These are phyloP conservation scores for Megalopta genalis DNA, from an alignment of 1,140 invertebrate species.

Conservation along the genomic window DNA sequence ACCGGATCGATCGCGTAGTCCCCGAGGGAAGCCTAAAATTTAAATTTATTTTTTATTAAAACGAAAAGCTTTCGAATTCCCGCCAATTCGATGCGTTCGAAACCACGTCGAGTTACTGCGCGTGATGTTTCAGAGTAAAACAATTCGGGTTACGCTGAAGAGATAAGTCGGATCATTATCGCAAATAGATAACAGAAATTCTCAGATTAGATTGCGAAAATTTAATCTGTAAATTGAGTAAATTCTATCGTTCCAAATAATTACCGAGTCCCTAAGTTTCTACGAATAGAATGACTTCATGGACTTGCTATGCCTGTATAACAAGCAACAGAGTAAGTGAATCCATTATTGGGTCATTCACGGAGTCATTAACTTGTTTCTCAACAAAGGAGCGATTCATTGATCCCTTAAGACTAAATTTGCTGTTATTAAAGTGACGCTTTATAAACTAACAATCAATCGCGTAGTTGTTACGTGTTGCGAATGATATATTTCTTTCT, in stretches of 20 bases:
- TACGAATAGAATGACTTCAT: not conserved
- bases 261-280: not conserved
- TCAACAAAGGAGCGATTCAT: not conserved
- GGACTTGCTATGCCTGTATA: not conserved
- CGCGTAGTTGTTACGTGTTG: not conserved
- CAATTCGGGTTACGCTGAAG: not conserved
- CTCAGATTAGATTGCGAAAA: not conserved
- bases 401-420: not conserved
- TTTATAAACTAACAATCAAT: not conserved
- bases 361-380: not conserved
- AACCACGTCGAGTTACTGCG: not conserved
- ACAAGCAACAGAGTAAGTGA: not conserved
- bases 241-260: not conserved
- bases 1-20: not conserved
- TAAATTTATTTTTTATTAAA: not conserved
- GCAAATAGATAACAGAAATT: not conserved
- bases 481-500: too few species aligned
- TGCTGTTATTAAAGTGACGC: not conserved
- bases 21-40: not conserved
- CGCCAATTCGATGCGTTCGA: not conserved
- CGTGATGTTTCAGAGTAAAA: not conserved
- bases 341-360: slow-evolving; percentile 13
- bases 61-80: not conserved
- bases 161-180: not conserved
- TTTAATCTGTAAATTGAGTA: too few species aligned